Conservation (phyloP, 2,888 invertebrate species). For the Trissolcus japonicus region DNA sequence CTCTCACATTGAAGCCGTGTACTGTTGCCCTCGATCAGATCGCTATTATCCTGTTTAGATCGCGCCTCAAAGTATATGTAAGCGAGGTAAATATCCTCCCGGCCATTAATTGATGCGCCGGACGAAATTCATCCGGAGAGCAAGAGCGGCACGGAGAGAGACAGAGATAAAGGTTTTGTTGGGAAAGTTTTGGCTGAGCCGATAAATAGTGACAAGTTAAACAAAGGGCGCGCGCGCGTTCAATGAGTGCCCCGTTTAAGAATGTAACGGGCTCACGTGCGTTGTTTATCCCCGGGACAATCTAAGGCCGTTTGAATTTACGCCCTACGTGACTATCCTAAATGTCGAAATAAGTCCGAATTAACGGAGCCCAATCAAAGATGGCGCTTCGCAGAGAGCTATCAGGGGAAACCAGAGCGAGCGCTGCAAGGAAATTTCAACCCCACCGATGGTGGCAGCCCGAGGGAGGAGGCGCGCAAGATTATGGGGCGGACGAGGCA, state of each 20-base stretch:
- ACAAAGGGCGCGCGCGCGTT: conserved; percentile 35
- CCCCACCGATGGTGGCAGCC: conserved; percentile 36
- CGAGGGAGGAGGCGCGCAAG: conserved; percentile 55
- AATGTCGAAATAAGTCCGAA: conserved; percentile 64
- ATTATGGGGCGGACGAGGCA: conserved; percentile 62
- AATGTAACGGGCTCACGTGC: conserved; percentile 53
- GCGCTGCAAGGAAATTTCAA: conserved; percentile 64
- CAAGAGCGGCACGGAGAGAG: not conserved
- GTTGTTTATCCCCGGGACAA: conserved; percentile 55
- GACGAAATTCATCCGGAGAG: not conserved
- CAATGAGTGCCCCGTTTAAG: conserved; percentile 48
- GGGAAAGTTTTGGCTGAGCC: conserved; percentile 2
- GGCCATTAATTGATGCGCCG: not conserved
- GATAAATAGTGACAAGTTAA: conserved; percentile 47
- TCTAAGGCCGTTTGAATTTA: conserved; percentile 54
- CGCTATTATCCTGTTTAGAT: too few species aligned
- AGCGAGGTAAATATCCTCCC: not conserved
- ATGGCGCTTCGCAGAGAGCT: conserved; percentile 47
- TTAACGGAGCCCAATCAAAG: conserved; percentile 72
- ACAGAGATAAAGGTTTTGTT: not conserved
- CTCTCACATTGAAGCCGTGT: too few species aligned
- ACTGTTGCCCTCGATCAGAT: too few species aligned
- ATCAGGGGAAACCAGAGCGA: conserved; percentile 30
- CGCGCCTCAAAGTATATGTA: too few species aligned
- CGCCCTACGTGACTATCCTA: conserved; percentile 55